These are phyloP conservation scores for Chrysocyon brachyurus DNA, from an alignment of 2,797 vertebrate genomes.

Conservation along the genomic window DNA sequence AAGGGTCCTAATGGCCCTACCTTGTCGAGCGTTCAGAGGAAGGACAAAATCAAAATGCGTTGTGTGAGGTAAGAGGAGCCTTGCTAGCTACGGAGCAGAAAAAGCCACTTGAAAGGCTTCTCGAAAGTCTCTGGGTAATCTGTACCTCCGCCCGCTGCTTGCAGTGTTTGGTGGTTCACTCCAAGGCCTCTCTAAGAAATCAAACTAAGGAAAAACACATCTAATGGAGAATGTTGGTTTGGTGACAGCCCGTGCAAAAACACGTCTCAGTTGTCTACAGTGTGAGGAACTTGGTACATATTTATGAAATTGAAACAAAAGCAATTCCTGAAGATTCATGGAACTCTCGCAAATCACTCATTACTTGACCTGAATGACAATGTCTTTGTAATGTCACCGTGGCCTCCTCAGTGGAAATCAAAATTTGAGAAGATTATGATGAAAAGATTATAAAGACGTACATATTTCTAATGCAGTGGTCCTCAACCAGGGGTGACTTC, in stretches of 20 bases:
- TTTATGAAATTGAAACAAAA: slow-evolving; percentile 7
- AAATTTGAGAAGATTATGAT: neutral
- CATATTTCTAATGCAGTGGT: neutral
- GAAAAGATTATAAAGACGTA: neutral
- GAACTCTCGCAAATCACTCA: neutral
- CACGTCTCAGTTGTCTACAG: neutral
- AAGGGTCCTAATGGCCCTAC: neutral
- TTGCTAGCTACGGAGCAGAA: neutral
- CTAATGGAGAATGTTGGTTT: neutral
- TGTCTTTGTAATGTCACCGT: neutral
- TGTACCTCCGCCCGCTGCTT: neutral
- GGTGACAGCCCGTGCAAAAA: neutral
- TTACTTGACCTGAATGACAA: neutral
- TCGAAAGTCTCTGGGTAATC: neutral
- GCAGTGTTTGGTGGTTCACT: neutral
- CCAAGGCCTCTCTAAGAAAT: slow-evolving; percentile 20
- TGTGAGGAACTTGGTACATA: neutral
- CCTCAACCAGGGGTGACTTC: neutral
- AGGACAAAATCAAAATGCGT: neutral
- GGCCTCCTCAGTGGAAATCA: neutral
- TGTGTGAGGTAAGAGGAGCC: neutral
- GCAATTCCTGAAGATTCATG: neutral
- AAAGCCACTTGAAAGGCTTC: neutral
- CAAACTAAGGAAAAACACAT: neutral
- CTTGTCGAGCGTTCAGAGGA: neutral